These are phyloP conservation scores for Vireo altiloquus DNA, from an alignment of 2,113 vertebrate genomes.

Conservation along the genomic window DNA sequence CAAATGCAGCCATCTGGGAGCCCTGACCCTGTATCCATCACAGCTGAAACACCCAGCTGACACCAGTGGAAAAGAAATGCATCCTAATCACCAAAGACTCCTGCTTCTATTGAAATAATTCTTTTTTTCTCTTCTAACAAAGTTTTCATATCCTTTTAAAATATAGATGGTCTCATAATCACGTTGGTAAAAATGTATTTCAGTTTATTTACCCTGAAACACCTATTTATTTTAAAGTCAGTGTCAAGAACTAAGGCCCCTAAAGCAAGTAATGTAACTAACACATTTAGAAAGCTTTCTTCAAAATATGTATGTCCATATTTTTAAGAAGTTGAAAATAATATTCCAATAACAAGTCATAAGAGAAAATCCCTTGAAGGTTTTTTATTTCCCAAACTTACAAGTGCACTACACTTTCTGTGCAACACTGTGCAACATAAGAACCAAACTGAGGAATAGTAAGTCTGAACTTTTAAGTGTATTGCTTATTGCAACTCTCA, in stretches of 20 bases:
- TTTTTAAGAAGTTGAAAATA: conserved; percentile 24
- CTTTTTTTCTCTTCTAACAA: neutral
- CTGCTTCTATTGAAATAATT: neutral
- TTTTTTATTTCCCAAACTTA: neutral
- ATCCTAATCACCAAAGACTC: neutral
- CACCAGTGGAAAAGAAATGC: neutral
- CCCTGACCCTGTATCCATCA: neutral
- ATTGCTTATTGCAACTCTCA: neutral
- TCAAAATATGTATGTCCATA: neutral
- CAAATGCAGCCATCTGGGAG: neutral
- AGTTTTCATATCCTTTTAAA: neutral
- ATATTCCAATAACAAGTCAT: neutral
- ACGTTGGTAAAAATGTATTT: neutral
- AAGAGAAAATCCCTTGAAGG: neutral
- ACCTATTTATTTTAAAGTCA: neutral
- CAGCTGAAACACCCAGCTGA: neutral
- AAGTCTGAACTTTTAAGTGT: neutral
- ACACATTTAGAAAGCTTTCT: neutral
- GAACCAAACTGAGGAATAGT: neutral
- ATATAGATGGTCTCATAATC: neutral
- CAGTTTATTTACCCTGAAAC: neutral
- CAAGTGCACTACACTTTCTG: neutral
- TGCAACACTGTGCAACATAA: neutral
- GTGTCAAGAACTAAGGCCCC: neutral
- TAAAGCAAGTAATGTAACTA: neutral